Conservation (phyloP, 92 coral and sea anemone genomes). For the Isaurus tuberculatus region DNA sequence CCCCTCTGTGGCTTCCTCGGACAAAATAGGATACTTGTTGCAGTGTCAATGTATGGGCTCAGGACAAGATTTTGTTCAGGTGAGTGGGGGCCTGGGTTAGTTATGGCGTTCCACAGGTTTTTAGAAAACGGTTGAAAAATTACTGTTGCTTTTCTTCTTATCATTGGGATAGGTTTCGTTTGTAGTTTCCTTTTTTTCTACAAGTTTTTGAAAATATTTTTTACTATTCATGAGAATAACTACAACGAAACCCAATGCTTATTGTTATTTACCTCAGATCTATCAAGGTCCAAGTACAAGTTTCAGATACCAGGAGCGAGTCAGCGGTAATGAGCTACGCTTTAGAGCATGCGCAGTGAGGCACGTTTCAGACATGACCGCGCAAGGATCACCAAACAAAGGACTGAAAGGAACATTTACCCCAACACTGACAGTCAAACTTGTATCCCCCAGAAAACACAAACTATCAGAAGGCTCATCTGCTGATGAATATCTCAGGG, state of each 20-base stretch:
- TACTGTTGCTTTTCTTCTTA: background rate
- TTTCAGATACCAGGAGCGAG: constrained; percentile 53
- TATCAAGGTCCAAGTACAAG: constrained; percentile 81
- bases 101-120: background rate
- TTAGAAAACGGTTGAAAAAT: background rate
- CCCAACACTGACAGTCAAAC: constrained; percentile 65
- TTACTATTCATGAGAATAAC: too few relatives aligned
- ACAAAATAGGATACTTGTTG: constrained; percentile 78
- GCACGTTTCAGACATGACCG: constrained; percentile 48
- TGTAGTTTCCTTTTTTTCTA: too few relatives aligned
- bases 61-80: constrained; percentile 84
- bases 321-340: constrained; percentile 71
- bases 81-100: constrained; percentile 23
- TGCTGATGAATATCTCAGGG: constrained; percentile 39
- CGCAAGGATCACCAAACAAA: constrained; percentile 68
- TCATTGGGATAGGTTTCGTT: too few relatives aligned
- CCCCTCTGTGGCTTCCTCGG: constrained; percentile 68
- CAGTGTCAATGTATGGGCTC: constrained; percentile 79
- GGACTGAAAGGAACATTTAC: constrained; percentile 84
- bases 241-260: too few relatives aligned
- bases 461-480: constrained; percentile 63
- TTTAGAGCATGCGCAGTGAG: constrained; percentile 95
- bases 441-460: constrained; percentile 68
- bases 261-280: constrained; percentile 51
- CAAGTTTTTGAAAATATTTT: too few relatives aligned